These are phyloP conservation scores for Antennarius striatus DNA, from an alignment of 2,113 vertebrate genomes.

Conservation along the genomic window DNA sequence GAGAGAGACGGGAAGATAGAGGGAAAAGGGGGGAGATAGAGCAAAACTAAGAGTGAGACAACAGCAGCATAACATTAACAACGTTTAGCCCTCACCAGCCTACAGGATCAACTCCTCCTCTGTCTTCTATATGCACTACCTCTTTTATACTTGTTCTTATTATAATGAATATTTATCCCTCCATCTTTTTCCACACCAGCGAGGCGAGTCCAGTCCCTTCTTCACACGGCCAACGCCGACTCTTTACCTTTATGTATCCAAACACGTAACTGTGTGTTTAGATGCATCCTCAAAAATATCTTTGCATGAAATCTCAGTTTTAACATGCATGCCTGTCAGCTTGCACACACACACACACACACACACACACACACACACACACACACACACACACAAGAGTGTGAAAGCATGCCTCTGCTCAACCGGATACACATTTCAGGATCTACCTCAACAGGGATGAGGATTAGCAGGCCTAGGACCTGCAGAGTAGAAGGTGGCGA, in stretches of 20 bases:
- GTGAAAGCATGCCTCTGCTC: no score
- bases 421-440: neutral
- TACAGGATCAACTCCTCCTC: slow-evolving; percentile 21
- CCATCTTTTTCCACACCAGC: neutral
- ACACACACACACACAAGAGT: no score
- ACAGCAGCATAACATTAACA: slow-evolving; percentile 59
- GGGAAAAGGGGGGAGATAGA: slow-evolving; percentile 18
- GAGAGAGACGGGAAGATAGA: slow-evolving; percentile 29
- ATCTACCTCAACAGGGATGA: slow-evolving; percentile 27
- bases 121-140: neutral
- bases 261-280: slow-evolving; percentile 1
- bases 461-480: slow-evolving; percentile 66
- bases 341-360: no score
- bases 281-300: neutral
- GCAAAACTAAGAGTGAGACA: slow-evolving; percentile 61
- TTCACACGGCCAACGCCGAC: slow-evolving; percentile 3
- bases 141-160: neutral
- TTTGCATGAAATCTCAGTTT: no score
- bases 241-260: slow-evolving; percentile 33
- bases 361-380: no score
- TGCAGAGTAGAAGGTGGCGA: slow-evolving; percentile 36
- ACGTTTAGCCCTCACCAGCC: slow-evolving; percentile 46
- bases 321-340: no score
- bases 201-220: neutral
- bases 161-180: neutral